Percentiles rank a stretch among this genome's conserved stretches.
Evolutionary conservation across 2,888 invertebrate species (phyloP).

Genomic region (Drosophila histrio): DNA sequence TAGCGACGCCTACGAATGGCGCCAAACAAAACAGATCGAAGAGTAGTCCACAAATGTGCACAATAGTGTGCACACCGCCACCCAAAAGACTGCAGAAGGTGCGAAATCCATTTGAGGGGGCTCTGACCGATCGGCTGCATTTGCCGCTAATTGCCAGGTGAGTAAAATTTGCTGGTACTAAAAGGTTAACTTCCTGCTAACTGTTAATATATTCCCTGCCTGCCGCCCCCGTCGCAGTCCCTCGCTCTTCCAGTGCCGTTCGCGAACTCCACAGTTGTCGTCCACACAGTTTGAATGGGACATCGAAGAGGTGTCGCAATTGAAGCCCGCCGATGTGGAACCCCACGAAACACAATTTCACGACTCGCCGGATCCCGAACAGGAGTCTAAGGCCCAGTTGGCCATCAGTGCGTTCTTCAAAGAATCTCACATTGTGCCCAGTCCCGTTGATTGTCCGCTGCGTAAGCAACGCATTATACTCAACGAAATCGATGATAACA

Average conservation of each 20-base stretch:
- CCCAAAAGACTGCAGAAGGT: conserved; percentile 85
- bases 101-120: conserved; percentile 87
- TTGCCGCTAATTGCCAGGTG: conserved; percentile 86
- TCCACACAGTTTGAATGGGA: conserved; percentile 87
- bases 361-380: conserved; percentile 85
- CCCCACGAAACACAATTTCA: conserved; percentile 86
- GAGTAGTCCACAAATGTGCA: conserved; percentile 56
- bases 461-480: conserved; percentile 82
- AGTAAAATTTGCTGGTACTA: conserved; percentile 13
- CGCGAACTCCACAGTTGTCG: conserved; percentile 80
- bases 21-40: conserved; percentile 55
- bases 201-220: too few relatives aligned
- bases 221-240: conserved; percentile 67
- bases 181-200: not conserved
- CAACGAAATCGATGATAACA: conserved; percentile 70
- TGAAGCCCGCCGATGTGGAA: conserved; percentile 87
- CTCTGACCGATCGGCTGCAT: conserved; percentile 86
- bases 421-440: conserved; percentile 83
- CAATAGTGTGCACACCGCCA: conserved; percentile 85
- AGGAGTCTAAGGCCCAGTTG: conserved; percentile 87
- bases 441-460: conserved; percentile 83
- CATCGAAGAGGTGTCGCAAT: conserved; percentile 88
- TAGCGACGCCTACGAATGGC: conserved; percentile 60
- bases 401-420: conserved; percentile 85
- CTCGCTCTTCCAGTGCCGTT: conserved; percentile 82